phyloP scores from a whole-genome alignment of 2,113 vertebrate species.

The Anarrhichthys ocellatus region DNA sequence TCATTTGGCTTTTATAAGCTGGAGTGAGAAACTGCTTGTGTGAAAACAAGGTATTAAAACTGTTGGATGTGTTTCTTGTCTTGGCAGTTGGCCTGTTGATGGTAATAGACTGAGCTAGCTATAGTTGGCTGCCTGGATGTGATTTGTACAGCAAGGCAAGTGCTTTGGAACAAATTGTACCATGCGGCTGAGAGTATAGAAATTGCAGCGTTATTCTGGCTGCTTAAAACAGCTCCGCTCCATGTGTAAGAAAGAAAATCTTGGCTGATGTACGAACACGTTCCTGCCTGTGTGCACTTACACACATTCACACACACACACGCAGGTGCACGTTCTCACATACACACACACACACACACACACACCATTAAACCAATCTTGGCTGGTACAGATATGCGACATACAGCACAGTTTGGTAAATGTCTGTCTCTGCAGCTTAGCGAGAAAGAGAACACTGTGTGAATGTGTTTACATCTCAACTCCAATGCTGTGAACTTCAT shows the following conservation, averaged over 20 bases:
- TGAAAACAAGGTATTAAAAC: constrained; percentile 82
- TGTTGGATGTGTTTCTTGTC: constrained; percentile 72
- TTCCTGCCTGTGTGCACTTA: constrained; percentile 48
- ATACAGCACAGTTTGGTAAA: constrained; percentile 82
- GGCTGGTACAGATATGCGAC: constrained; percentile 78
- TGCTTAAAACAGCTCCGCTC: constrained; percentile 60
- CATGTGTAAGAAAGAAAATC: constrained; percentile 71
- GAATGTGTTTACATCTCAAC: constrained; percentile 82
- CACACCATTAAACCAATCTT: constrained; percentile 66
- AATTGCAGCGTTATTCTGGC: constrained; percentile 69
- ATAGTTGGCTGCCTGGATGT: constrained; percentile 73
- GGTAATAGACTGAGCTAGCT: constrained; percentile 69
- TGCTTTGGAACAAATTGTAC: constrained; percentile 78
- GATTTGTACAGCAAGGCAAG: constrained; percentile 71
- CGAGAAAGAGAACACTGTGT: constrained; percentile 79
- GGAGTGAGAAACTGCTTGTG: constrained; percentile 74
- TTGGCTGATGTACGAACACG: constrained; percentile 59
- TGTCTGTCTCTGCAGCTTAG: constrained; percentile 80
- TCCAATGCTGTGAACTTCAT: constrained; percentile 79
- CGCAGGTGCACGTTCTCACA: constrained; percentile 21
- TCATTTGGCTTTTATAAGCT: constrained; percentile 77
- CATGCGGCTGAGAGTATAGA: constrained; percentile 68
- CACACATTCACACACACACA: constrained; percentile 45
- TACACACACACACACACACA: constrained; percentile 29
- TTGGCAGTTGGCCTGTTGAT: constrained; percentile 74